Conservation (phyloP, 2,113 vertebrate species). For the Labeo catla region DNA sequence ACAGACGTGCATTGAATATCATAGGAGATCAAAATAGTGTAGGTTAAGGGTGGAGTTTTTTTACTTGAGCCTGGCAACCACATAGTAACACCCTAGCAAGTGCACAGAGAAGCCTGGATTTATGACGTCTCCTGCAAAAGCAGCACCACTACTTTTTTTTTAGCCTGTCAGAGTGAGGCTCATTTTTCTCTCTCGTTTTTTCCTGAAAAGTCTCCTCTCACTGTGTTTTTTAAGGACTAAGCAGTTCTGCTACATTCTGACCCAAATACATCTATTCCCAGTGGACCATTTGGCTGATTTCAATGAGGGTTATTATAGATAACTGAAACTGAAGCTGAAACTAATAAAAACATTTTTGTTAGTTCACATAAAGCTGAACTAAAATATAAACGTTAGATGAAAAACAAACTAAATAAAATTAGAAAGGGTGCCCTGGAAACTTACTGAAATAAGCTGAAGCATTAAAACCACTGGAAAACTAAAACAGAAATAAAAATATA, state of each 20-base stretch:
- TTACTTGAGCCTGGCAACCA: neutral
- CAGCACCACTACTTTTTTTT: neutral
- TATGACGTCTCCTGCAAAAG: neutral
- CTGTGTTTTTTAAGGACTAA: slow-evolving; percentile 8
- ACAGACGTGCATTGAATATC: neutral
- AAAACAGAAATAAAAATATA: neutral
- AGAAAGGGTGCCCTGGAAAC: neutral
- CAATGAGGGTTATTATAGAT: slow-evolving; percentile 26
- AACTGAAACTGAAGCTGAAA: neutral
- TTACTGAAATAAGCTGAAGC: neutral
- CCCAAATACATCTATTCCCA: slow-evolving; percentile 57
- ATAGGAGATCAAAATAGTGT: neutral
- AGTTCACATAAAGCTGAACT: neutral
- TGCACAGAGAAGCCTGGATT: neutral
- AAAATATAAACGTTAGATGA: neutral
- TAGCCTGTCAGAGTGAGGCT: neutral
- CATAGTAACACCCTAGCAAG: neutral
- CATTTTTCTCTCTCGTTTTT: neutral
- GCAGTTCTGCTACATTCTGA: slow-evolving; percentile 50
- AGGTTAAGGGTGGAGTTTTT: neutral
- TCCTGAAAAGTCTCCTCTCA: neutral
- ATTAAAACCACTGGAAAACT: neutral
- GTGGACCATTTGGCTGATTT: slow-evolving; percentile 44
- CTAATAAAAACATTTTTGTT: neutral
- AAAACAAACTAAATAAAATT: neutral